Evolutionary conservation across 2,888 invertebrate genomes (phyloP).

Genomic region (Dioctria linearis): DNA sequence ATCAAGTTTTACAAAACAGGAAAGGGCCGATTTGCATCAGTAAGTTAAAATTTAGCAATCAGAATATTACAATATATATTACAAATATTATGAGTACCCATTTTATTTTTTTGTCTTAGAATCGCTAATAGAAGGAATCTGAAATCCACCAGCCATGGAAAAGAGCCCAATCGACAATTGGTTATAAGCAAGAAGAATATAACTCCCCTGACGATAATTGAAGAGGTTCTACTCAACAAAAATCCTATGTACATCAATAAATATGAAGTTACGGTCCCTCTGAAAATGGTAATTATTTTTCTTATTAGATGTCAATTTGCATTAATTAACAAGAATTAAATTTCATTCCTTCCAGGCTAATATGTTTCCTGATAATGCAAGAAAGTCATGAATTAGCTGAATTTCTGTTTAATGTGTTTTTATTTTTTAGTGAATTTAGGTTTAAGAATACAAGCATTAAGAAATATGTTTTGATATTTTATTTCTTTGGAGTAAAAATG

Average conservation of each 20-base stretch:
- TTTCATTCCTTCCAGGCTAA: constrained; percentile 4
- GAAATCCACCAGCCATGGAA: constrained; percentile 73
- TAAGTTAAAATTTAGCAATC: constrained; percentile 62
- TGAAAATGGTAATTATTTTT: constrained; percentile 61
- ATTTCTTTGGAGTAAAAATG: too few species aligned
- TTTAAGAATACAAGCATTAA: background rate
- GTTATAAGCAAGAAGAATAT: constrained; percentile 67
- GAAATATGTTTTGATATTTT: too few species aligned
- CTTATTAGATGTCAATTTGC: background rate
- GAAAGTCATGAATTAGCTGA: background rate
- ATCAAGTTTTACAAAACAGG: constrained; percentile 77
- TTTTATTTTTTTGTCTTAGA: constrained; percentile 59
- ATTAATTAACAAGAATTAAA: background rate
- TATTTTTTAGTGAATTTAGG: constrained; percentile 20
- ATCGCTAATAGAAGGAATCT: constrained; percentile 72
- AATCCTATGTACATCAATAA: constrained; percentile 66
- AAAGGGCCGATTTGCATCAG: constrained; percentile 76
- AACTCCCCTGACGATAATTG: constrained; percentile 63
- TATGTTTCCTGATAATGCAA: constrained; percentile 26
- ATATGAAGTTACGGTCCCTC: constrained; percentile 68
- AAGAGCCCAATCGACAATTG: constrained; percentile 68
- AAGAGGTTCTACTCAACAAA: constrained; percentile 64
- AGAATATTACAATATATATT: constrained; percentile 51
- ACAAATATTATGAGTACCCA: background rate
- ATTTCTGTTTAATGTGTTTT: background rate